A percentile compares a stretch with the other conserved stretches of the same genome.
Conservation (phyloP, 2,797 vertebrate genomes). For the Cebuella pygmaea region DNA sequence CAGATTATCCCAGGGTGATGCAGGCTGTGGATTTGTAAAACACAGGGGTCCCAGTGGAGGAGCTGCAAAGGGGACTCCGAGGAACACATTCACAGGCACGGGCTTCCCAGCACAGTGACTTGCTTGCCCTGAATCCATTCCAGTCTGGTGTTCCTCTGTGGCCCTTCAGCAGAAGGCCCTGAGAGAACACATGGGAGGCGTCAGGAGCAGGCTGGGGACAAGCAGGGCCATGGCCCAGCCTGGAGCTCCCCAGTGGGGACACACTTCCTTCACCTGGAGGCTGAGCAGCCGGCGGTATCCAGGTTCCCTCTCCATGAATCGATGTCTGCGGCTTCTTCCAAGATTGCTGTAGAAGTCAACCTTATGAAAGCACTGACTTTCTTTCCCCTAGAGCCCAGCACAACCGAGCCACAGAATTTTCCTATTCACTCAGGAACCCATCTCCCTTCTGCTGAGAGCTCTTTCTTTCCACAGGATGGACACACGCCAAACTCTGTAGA, state of each 20-base stretch:
- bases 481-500: not conserved
- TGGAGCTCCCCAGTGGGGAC: not conserved
- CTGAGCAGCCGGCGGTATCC: not conserved
- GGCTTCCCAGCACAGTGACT: conserved; percentile 84
- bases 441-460: not conserved
- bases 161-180: conserved; percentile 68
- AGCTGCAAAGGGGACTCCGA: conserved; percentile 91
- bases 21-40: conserved; percentile 86
- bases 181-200: not conserved
- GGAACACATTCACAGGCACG: conserved; percentile 84
- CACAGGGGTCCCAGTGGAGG: conserved; percentile 89
- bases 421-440: rapidly evolving
- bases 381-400: not conserved
- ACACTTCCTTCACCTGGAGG: not conserved
- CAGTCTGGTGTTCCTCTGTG: conserved; percentile 81
- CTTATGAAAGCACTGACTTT: not conserved
- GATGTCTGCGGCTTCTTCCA: not conserved
- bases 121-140: conserved; percentile 86
- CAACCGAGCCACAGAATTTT: not conserved
- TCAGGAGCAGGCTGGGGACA: not conserved
- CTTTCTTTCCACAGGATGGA: not conserved
- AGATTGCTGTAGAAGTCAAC: not conserved
- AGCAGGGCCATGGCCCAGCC: rapidly evolving
- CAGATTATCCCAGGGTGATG: conserved; percentile 87
- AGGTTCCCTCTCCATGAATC: not conserved